These are phyloP conservation scores for Myoxocephalus aenaeus DNA, from an alignment of 2,797 vertebrate species.

Conservation along the genomic window DNA sequence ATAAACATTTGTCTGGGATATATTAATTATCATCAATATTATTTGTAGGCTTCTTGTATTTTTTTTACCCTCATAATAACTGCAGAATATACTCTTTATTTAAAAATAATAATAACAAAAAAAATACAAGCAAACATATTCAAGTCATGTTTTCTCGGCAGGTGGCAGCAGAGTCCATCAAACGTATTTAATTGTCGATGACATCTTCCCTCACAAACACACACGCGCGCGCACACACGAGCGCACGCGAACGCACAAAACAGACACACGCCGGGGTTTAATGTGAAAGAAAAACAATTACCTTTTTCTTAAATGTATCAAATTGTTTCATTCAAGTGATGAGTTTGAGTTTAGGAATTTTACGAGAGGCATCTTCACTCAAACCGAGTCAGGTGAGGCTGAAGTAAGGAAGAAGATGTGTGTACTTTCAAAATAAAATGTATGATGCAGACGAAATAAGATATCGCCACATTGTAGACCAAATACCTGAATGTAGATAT, in stretches of 20 bases:
- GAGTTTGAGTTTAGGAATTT: background rate
- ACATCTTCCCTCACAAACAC: background rate
- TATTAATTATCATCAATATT: background rate
- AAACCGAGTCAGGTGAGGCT: background rate
- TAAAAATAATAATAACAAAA: background rate
- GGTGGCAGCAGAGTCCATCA: constrained; percentile 51
- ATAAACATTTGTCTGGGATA: background rate
- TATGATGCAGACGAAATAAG: background rate
- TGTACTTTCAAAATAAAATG: constrained; percentile 37
- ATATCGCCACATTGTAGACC: background rate
- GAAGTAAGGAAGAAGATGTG: background rate
- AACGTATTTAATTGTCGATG: background rate
- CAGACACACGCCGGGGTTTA: background rate
- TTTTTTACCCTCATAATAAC: background rate
- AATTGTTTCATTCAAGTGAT: background rate
- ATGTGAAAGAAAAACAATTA: background rate
- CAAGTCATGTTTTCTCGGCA: background rate
- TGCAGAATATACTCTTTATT: background rate
- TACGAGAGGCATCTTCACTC: background rate
- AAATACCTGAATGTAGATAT: background rate
- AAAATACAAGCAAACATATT: background rate
- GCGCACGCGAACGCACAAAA: too few relatives aligned
- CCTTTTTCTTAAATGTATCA: background rate
- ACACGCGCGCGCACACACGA: background rate
- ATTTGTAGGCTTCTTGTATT: background rate